Base-by-base conservation (phyloP, 2,888 invertebrate genomes). In the Mycogona germanica region DNA sequence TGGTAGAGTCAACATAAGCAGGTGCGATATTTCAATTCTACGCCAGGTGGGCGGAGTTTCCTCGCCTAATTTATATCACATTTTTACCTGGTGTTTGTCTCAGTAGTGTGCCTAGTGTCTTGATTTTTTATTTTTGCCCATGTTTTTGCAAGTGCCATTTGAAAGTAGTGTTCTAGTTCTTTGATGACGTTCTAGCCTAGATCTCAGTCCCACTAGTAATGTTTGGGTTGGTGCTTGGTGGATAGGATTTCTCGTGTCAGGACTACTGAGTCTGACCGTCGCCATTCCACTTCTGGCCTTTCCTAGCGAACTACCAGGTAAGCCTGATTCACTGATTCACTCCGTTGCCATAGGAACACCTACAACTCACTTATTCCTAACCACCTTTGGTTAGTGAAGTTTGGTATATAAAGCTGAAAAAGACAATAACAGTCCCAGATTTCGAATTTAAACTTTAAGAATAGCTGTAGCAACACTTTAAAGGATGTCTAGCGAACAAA, bases 161-260 rank as follows among this genome's bases (percentile, higher is more conserved):
- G 9, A 14, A 30, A 44, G 12, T 25, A 42, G 17, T 49, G 45
- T 55, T 26, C 46, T 56, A 65, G n/a, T n/a, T n/a, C n/a, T n/a
- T 67, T 55, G 50, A 29, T 35, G 35, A 12, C 35, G 35, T 12
- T 35, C n/a, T 47, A 84, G 84, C 60, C 69, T 82, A 56, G 80
- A 81, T 3, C 70, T 83, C 56, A 82, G 81, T 6, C 78, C 81
- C 0, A 72, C 76, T 54, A 83, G 81, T 64, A 81, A 81, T 26
- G 77, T 80, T 9, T 87, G 87, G 87, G 80, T 87, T 51, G 87
- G 87, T 23, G 86, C 86, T 25, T 87, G 87, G 87, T 87, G 87
- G 87, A 74, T 86, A 48, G 86, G 85, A 1, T 87, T 87, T 66
- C 73, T 85, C 29, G 72, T 80, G 9, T 78, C 81, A 0, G 80